A percentile compares a stretch with the other conserved stretches of the same genome.
Evolutionary conservation across 2,113 vertebrate species (phyloP).

Genomic region (Laticauda colubrina): DNA sequence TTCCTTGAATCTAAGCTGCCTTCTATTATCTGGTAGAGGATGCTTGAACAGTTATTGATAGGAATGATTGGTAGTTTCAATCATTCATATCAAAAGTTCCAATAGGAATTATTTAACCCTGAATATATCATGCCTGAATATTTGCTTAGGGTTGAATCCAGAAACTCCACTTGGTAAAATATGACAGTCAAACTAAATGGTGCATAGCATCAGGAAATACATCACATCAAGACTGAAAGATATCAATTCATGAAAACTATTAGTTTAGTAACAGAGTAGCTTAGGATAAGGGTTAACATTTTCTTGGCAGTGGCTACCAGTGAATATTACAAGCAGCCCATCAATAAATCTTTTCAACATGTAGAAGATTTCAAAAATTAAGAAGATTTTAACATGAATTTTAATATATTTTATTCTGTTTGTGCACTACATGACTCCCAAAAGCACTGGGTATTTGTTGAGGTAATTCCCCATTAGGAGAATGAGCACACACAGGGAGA

Average conservation of each 20-base stretch:
- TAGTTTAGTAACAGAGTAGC: neutral
- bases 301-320: neutral
- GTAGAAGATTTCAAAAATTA: neutral
- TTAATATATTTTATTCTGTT: neutral
- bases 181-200: neutral
- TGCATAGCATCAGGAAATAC: neutral
- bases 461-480: too few species aligned
- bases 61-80: neutral
- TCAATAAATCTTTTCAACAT: neutral
- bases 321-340: neutral
- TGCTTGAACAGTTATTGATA: neutral
- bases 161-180: neutral
- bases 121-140: neutral
- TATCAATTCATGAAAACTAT: neutral
- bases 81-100: neutral
- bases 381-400: neutral
- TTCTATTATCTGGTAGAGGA: neutral
- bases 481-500: too few species aligned
- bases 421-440: neutral
- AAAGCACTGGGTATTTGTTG: neutral
- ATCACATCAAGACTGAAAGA: neutral
- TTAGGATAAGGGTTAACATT: neutral
- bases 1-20: neutral
- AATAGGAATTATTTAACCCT: neutral
- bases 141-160: neutral